Evolutionary conservation across 2,797 vertebrate species (phyloP), one percentile per base, ranked within the genome.

Genomic region (Cryptoprocta ferox): DNA sequence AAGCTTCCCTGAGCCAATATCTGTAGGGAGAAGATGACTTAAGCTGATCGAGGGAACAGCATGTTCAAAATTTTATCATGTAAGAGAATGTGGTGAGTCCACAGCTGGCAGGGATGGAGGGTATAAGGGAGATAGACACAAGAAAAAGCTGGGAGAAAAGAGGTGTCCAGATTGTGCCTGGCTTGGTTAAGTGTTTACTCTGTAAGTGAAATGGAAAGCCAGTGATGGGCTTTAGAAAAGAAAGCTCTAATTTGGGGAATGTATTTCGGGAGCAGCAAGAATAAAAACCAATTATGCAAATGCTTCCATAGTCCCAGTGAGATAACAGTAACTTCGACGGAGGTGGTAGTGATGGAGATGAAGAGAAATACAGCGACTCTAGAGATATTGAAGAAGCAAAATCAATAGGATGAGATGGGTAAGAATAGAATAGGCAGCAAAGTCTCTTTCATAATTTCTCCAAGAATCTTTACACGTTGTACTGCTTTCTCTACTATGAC

Each of bases 281-380:
- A 92, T 73, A n/a, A 28, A 96, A 95, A 82, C 39, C 81, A 88
- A 90, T 96, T 92, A 92, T 79, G 94, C 97, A 88, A 89, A 95
- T 79, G 53, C 90, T 90, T 37, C 80, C n/a, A 66, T 59, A 78
- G 80, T 93, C 56, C 65, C 63, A 6, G 15, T 66, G 83, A 96
- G 45, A 81, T 4, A 61, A 50, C 26, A 76, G 53, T 56, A 89
- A 42, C 59, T 88, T 93, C 61, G 89, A 71, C 68, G 45, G 53
- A 73, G 19, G 59, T 30, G 39, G 32, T 50, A 70, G 18, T 71
- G 42, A 93, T 18, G 59, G 13, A 96, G 32, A 94, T 88, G 32
- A 81, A 93, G 81, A 91, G 53, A 85, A 59, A 28, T 21, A 8
- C 24, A 81, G 15, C 12, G 19, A 39, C 50, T 71, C n/a, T 10